phyloP scores from a whole-genome alignment of 1,140 invertebrate species.

The Ceratina calcarata region DNA sequence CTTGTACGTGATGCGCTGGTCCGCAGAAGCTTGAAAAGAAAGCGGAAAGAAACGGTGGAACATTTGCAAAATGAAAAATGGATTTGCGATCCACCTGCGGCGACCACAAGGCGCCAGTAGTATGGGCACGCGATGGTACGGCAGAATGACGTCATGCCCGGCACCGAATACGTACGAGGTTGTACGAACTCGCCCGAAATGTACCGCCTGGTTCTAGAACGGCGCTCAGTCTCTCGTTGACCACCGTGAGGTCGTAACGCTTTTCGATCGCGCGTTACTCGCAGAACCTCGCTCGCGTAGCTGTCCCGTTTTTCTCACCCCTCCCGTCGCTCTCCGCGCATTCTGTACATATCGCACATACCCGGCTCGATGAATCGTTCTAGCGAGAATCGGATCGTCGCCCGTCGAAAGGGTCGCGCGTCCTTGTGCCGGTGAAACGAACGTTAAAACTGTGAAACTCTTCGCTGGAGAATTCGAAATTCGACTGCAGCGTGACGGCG shows the following conservation, averaged over 20 bases:
- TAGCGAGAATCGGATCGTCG: conserved; percentile 21
- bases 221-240: conserved; percentile 70
- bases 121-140: conserved; percentile 78
- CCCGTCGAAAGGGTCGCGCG: conserved; percentile 10
- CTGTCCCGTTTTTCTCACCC: not conserved
- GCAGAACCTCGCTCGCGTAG: not conserved
- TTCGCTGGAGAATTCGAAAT: not conserved
- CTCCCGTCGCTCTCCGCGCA: not conserved
- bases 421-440: not conserved
- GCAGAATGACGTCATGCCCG: conserved; percentile 63
- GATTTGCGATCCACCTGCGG: conserved; percentile 61
- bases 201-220: conserved; percentile 34
- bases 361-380: conserved; percentile 42
- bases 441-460: too few species aligned
- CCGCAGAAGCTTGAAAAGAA: conserved; percentile 2
- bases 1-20: not conserved
- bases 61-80: conserved; percentile 51
- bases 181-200: conserved; percentile 47
- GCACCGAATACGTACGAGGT: conserved; percentile 47
- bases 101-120: conserved; percentile 74
- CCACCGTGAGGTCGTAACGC: conserved; percentile 51
- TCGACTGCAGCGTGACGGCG: not conserved
- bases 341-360: not conserved
- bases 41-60: conserved; percentile 4
- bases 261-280: not conserved